Conservation (phyloP, 2,888 invertebrate genomes). For the Mesorhabditis spiculigera region DNA sequence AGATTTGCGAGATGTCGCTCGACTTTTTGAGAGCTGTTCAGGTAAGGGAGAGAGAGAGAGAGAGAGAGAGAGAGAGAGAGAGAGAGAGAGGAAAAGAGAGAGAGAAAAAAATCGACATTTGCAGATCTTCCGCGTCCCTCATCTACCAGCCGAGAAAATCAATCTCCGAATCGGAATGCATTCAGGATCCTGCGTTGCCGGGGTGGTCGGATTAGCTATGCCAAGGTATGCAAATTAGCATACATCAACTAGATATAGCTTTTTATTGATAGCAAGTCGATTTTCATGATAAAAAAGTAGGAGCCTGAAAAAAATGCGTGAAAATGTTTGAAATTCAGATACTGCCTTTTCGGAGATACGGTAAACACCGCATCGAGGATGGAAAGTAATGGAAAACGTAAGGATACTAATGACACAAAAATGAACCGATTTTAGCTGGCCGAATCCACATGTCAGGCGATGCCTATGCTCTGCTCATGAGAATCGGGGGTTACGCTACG, state of each 20-base stretch:
- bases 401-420: background rate
- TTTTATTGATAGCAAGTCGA: too few species aligned
- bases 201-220: slow-evolving; percentile 47
- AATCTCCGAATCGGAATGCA: slow-evolving; percentile 50
- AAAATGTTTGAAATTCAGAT: too few species aligned
- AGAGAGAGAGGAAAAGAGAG: background rate
- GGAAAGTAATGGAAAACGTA: slow-evolving; percentile 55
- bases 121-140: slow-evolving; percentile 39
- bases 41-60: background rate
- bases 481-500: slow-evolving; percentile 51
- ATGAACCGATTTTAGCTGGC: slow-evolving; percentile 37
- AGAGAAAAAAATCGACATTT: background rate
- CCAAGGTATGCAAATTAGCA: slow-evolving; percentile 25
- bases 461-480: slow-evolving; percentile 43
- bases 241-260: too few species aligned
- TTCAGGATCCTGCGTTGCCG: slow-evolving; percentile 36
- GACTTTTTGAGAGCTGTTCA: slow-evolving; percentile 37
- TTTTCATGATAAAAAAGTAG: background rate
- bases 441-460: slow-evolving; percentile 52
- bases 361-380: slow-evolving; percentile 53
- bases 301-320: background rate
- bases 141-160: slow-evolving; percentile 46
- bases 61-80: background rate
- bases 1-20: slow-evolving; percentile 45
- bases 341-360: slow-evolving; percentile 53